These are phyloP conservation scores for Hepsetus odoe DNA, from an alignment of 2,113 vertebrate genomes.

Conservation along the genomic window DNA sequence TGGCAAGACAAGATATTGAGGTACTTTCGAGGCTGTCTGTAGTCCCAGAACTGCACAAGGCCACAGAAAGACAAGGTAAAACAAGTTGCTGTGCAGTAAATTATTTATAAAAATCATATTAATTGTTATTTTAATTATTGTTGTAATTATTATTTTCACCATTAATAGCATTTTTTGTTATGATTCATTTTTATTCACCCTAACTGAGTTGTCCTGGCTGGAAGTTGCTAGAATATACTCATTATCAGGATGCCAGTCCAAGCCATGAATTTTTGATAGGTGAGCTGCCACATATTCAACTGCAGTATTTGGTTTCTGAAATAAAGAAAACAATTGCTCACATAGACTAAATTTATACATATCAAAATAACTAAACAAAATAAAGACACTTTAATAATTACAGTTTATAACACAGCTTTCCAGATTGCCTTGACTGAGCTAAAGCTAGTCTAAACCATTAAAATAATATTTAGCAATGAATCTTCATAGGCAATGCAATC, in stretches of 20 bases:
- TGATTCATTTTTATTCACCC: constrained; percentile 74
- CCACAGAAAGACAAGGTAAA: neutral
- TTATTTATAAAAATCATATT: neutral
- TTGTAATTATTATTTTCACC: neutral
- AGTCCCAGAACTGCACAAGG: constrained; percentile 94
- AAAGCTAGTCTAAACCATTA: no score
- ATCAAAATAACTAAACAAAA: no score
- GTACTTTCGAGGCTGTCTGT: constrained; percentile 95
- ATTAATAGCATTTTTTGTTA: neutral
- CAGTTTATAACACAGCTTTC: no score
- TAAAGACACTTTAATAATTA: neutral
- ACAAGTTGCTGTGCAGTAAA: neutral
- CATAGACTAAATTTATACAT: neutral
- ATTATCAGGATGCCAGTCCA: constrained; percentile 97
- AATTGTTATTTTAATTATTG: neutral
- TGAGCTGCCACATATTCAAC: constrained; percentile 95
- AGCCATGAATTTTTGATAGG: constrained; percentile 94
- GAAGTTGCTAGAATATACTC: constrained; percentile 93
- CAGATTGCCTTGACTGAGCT: neutral
- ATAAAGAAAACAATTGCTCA: neutral
- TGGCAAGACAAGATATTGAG: constrained; percentile 95
- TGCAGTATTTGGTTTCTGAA: constrained; percentile 94
- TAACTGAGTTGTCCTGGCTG: constrained; percentile 97
- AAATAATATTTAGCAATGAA: neutral
- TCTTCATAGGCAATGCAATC: neutral